Evolutionary conservation across 2,113 vertebrate genomes (phyloP), one percentile per base, ranked within the genome.

Genomic region (Noturus placidus): DNA sequence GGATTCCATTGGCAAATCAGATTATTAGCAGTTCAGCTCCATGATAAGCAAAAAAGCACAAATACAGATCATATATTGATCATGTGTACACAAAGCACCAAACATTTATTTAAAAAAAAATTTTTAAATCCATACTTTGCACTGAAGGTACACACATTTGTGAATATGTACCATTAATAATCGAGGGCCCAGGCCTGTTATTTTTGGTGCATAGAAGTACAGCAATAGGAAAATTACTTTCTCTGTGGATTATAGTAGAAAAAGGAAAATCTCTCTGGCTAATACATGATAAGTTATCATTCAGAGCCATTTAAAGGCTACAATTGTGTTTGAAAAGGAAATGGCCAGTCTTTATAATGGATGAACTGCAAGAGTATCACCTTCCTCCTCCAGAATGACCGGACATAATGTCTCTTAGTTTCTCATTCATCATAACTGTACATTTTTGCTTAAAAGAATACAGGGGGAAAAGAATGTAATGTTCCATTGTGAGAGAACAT

Each of bases 161-260:
- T 81, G 54, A 35, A 81, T 25, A 38, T 38, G 30, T 30, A 81
- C 2, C 30, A 61, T 38, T 82, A 35, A 61, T 42, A 80, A 35
- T 57, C 2, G 8, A 54, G 6, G 1, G 19, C 30, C 91, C 91
- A 92, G 92, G 92, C 93, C 91, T 90, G 90, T 90, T 86, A 85
- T 92, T 93, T 89, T 67, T 90, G 90, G 92, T 92, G 91, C 4
- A 93, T 90, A 91, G 89, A 92, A 92, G 91, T 87, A 78, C 92
- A 93, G 90, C 89, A 88, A 84, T 25, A 92, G 88, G 86, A 92
- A 93, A 90, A 91, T 88, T 85, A 80, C 91, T 88, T 91, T 92
- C 88, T 91, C 56, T 90, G 90, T 88, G 86, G 92, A 79, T 86
- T 88, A 42, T 25, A 59, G 19, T 82, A 27, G n/a, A 88, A 92